Percentiles rank a stretch among this genome's conserved stretches.
Evolutionary conservation across 2,113 vertebrate species (phyloP).

Genomic region (Tachysurus fulvidraco): DNA sequence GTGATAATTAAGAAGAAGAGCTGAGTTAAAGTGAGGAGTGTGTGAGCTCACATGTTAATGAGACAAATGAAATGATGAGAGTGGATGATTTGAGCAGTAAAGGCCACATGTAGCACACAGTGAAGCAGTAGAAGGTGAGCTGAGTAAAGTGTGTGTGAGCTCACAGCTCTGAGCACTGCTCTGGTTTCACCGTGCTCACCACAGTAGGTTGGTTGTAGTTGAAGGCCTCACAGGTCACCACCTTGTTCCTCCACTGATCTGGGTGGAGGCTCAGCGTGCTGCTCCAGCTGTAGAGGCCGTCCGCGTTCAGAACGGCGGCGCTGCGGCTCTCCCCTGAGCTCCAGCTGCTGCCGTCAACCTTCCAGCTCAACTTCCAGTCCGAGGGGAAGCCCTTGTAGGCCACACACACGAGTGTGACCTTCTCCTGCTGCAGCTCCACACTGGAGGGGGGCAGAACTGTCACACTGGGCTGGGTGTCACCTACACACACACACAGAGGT

Average conservation of each 20-base stretch:
- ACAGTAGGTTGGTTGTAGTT: conserved; percentile 39
- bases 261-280: conserved; percentile 50
- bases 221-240: conserved; percentile 51
- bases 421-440: conserved; percentile 41
- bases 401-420: conserved; percentile 47
- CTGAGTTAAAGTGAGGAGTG: background rate
- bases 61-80: background rate
- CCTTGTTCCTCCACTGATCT: conserved; percentile 35
- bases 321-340: background rate
- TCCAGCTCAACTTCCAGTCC: conserved; percentile 56
- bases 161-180: conserved; percentile 16
- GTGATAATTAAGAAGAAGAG: background rate
- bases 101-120: conserved; percentile 7
- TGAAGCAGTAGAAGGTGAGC: conserved; percentile 4
- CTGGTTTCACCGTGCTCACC: conserved; percentile 3
- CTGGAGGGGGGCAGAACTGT: conserved; percentile 40
- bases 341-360: conserved; percentile 39
- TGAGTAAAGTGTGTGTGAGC: conserved; percentile 7
- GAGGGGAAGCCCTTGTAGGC: conserved; percentile 57
- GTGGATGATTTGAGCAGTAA: conserved; percentile 1
- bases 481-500: background rate
- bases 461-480: too few relatives aligned
- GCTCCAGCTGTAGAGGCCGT: conserved; percentile 57
- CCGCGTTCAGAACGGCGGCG: conserved; percentile 12
- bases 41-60: background rate